phyloP scores from a whole-genome alignment of 2,797 vertebrate genomes.

The Gymnopithys bicolor region DNA sequence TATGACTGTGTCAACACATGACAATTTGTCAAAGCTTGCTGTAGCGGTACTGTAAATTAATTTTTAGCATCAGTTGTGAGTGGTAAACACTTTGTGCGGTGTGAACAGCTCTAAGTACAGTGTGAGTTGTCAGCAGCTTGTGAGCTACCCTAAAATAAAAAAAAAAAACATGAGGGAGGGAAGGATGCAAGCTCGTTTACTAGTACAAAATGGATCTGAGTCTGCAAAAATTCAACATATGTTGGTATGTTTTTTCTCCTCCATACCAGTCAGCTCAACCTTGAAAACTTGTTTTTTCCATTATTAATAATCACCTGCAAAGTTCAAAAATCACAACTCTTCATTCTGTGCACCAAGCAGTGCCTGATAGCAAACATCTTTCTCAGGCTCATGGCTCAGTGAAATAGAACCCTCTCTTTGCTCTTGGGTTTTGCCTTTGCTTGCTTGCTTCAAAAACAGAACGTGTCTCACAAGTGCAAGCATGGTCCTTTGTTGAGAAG shows the following conservation, averaged over 20 bases:
- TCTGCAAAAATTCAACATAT: slow-evolving; percentile 8
- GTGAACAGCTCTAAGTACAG: slow-evolving; percentile 78
- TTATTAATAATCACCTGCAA: background rate
- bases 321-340: background rate
- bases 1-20: slow-evolving; percentile 81
- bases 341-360: background rate
- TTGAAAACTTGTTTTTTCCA: background rate
- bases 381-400: background rate
- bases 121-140: slow-evolving; percentile 77
- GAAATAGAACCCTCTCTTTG: background rate
- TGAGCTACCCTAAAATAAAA: slow-evolving; percentile 2
- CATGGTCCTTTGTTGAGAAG: background rate
- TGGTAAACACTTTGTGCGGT: slow-evolving; percentile 80
- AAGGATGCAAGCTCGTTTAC: slow-evolving; percentile 9
- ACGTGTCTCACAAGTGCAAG: fast-evolving
- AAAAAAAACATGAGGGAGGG: background rate
- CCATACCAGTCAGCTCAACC: background rate
- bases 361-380: background rate
- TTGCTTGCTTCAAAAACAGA: background rate
- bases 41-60: slow-evolving; percentile 79
- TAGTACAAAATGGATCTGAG: slow-evolving; percentile 43
- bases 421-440: background rate
- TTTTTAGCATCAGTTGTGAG: slow-evolving; percentile 77
- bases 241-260: background rate
- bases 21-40: slow-evolving; percentile 81